Percentiles rank a stretch among this genome's conserved stretches.
phyloP scores from a whole-genome alignment of 2,113 vertebrate genomes.

The cat (Felis catus) region F.catus_Fca126_mat1.0 CM031418.1:69144001-69144500 shows the following conservation, averaged over 20 bases:
- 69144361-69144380: background rate
- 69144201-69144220: background rate
- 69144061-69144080: background rate
- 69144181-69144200: background rate
- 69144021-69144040: background rate
- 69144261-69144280: background rate
- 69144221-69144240: background rate
- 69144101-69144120: background rate
- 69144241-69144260: background rate
- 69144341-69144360: background rate
- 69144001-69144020: background rate
- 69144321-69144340: background rate
- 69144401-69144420: background rate
- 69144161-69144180: background rate
- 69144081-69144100: background rate
- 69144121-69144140: background rate
- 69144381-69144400: background rate
- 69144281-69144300: background rate
- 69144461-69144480: background rate
- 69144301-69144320: background rate
- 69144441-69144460: background rate
- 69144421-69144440: background rate
- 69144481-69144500: background rate
- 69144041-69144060: background rate
- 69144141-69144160: background rate